Base-by-base conservation (phyloP, 2,888 invertebrate genomes). In the Dasysyrphus albostriatus region DNA sequence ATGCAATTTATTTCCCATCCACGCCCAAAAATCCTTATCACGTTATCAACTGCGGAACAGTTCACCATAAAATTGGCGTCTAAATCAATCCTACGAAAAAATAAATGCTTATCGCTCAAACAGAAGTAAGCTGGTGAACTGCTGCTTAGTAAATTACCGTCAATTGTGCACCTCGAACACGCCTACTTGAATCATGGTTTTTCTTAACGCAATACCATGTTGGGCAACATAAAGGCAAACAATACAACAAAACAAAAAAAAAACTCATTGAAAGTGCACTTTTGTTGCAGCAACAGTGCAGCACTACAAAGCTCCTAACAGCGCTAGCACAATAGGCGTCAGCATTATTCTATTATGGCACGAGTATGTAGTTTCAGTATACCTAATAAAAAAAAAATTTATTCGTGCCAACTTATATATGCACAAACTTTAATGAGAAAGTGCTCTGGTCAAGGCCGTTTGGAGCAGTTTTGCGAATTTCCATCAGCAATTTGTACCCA, bases 401-500 rank as follows among this genome's bases (percentile, higher is more conserved):
- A 47, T 80, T 80, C 72, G 51, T 76, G 65, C 58, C 51, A 75
- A 70, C 49, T 65, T 58, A 83, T 61, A 75, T 70, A 59, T 65
- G 8, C 10, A 69, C 63, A 49, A 47, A 67, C 3, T 77, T 65
- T 58, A 72, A 79, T 76, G 54, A 72, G 80, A 74, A 72, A 80
- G 80, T 76, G 12, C 47, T 61, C 54, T 84, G 84, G 75, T 80
- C 84, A 84, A 84, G 84, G 84, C 72, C 84, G 72, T 80, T 76
- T 59, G 39, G 5, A n/a, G 24, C 0, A 14, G 44, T 44, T 63
- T 63, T 61, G 24, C 58, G 47, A 80, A 72, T 72, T 67, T 72
- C 29, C 78, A 49, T 8, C 5, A 29, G 9, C 12, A 54, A 67
- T 59, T 44, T 58, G 5, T 59, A 37, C 3, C 10, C 9, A 34